phyloP scores from a whole-genome alignment of 2,888 invertebrate species.

The Epinotia demarniana region DNA sequence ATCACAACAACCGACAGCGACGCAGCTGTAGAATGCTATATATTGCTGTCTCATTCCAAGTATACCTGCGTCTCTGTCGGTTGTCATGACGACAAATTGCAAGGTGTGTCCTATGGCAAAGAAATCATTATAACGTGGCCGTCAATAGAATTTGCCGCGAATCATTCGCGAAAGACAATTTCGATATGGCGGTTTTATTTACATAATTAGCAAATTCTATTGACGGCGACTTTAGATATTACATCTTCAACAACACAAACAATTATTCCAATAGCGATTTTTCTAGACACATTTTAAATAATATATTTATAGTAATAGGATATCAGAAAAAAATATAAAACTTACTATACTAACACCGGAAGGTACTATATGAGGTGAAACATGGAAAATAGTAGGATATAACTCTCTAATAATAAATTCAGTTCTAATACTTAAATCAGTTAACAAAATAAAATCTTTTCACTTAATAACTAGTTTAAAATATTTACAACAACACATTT shows the following conservation, averaged over 20 bases:
- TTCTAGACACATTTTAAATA: slow-evolving; percentile 1
- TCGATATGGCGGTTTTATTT: no score
- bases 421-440: slow-evolving; percentile 37
- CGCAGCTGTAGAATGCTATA: background rate
- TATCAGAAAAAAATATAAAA: slow-evolving; percentile 6
- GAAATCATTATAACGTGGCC: no score
- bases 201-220: no score
- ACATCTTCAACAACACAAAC: background rate
- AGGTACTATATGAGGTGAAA: slow-evolving; percentile 35
- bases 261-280: background rate
- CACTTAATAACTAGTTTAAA: slow-evolving; percentile 40
- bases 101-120: no score
- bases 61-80: background rate
- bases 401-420: slow-evolving; percentile 34
- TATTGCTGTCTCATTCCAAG: background rate
- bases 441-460: slow-evolving; percentile 44
- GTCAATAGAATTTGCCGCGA: no score
- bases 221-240: no score
- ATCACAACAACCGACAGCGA: background rate
- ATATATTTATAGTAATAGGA: background rate
- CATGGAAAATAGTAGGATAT: slow-evolving; percentile 25
- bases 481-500: slow-evolving; percentile 37
- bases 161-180: no score
- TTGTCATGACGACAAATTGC: background rate
- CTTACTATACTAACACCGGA: slow-evolving; percentile 20